Evolutionary conservation across 2,888 invertebrate species (phyloP).

Genomic region (Lapara coniferarum): DNA sequence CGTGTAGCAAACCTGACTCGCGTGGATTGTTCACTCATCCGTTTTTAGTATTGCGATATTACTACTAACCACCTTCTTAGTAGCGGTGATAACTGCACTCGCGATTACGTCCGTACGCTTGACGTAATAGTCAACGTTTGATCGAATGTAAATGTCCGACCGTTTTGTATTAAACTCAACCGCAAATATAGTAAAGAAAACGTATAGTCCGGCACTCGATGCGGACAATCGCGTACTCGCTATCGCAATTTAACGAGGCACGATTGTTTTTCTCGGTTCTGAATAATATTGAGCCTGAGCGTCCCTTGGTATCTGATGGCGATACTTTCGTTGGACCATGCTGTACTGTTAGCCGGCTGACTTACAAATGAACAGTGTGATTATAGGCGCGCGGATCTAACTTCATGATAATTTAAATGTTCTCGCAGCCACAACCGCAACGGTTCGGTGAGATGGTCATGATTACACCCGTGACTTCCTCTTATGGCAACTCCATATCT

Average conservation of each 20-base stretch:
- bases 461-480: constrained; percentile 76
- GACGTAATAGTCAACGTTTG: constrained; percentile 40
- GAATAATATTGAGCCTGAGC: constrained; percentile 81
- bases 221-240: constrained; percentile 69
- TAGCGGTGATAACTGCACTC: constrained; percentile 39
- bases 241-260: constrained; percentile 81
- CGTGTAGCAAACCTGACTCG: background rate
- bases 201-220: constrained; percentile 61
- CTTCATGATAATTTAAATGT: constrained; percentile 81
- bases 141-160: constrained; percentile 43
- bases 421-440: constrained; percentile 69
- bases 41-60: background rate
- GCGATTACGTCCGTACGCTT: background rate
- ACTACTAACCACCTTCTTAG: background rate
- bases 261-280: constrained; percentile 82
- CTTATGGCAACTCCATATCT: constrained; percentile 73
- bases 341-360: constrained; percentile 75
- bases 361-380: constrained; percentile 82
- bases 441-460: constrained; percentile 64
- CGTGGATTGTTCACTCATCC: background rate
- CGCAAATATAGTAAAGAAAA: constrained; percentile 10
- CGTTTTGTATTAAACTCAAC: constrained; percentile 21
- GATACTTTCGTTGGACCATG: constrained; percentile 73
- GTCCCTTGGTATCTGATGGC: constrained; percentile 75
- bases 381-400: constrained; percentile 79